Conservation (phyloP, 2,113 vertebrate species). For the Climacteris rufus region DNA sequence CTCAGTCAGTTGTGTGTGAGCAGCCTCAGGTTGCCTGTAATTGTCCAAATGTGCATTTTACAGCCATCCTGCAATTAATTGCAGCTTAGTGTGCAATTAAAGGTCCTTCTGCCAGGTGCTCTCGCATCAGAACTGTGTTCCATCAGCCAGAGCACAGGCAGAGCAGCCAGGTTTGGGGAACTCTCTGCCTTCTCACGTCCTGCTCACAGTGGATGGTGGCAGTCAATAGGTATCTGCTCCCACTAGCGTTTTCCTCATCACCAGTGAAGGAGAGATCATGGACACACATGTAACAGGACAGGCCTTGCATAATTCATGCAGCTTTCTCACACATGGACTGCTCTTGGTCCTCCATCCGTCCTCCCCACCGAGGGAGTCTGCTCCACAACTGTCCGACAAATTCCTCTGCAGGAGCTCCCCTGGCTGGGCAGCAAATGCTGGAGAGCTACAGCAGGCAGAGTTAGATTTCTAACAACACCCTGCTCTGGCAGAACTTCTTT, state of each 20-base stretch:
- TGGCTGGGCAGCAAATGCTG: neutral
- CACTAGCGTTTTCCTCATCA: neutral
- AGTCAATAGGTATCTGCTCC: neutral
- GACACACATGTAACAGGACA: neutral
- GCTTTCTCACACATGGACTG: neutral
- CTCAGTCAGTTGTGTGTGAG: neutral
- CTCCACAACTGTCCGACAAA: neutral
- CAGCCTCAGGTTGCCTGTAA: neutral
- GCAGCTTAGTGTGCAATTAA: conserved; percentile 22
- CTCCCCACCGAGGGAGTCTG: fast-evolving
- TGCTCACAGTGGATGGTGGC: neutral
- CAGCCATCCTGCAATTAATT: neutral
- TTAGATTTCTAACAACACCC: no score
- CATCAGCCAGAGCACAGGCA: neutral
- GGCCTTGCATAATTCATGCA: neutral
- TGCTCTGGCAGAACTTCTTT: neutral
- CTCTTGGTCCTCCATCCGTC: neutral
- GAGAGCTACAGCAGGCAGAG: neutral
- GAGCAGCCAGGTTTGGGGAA: neutral
- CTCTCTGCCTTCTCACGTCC: neutral
- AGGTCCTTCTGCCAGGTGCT: conserved; percentile 17
- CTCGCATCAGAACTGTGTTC: neutral
- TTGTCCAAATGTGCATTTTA: neutral
- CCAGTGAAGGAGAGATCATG: neutral
- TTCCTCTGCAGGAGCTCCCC: neutral